Evolutionary conservation across 2,888 invertebrate species (phyloP), one percentile per base, ranked within the genome.

Genomic region (Apeira syringaria): DNA sequence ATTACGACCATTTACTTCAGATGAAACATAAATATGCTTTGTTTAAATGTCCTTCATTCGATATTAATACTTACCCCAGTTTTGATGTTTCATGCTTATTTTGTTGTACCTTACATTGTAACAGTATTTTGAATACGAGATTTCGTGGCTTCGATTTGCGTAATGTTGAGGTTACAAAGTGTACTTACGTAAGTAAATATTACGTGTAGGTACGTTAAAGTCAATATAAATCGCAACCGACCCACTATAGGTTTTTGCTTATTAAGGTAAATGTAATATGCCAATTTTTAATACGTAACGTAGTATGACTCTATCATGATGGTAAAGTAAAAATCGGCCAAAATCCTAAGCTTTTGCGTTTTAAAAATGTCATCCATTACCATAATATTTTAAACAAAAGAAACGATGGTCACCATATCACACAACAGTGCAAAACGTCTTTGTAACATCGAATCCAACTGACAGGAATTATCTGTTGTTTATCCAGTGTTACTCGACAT

Each of bases 391-490:
- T 15, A 4, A 3, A 2, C 15, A 15, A 4, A 3, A 5, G 2
- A 34, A 34, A 25, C 3, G 6, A 61, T 73, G 66, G 70, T 46
- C 61, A 70, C 63, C 50, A 20, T 34, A 55, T 38, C 43, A 49
- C 53, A 50, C 56, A 68, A 69, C 74, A 74, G 74, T 78, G 85
- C 85, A 59, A 85, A 85, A 79, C 68, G 59, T 61, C 66, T 65
- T 50, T 47, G 57, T 59, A 60, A 50, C 61, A 28, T 54, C 49
- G 55, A 67, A 72, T 70, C 65, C 68, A 56, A 60, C 67, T 70
- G 76, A 75, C 69, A 67, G 64, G 72, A 71, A 73, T 74, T 74
- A 75, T 67, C 59, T 52, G 71, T 68, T 78, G 74, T 79, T 75
- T 74, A 69, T 69, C 59, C 56, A 59, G 59, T 63, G 67, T 64